A percentile compares a stretch with the other conserved stretches of the same genome.
Evolutionary conservation across 1,140 invertebrate genomes (phyloP).

Genomic region (Lutraria rhynchaena): DNA sequence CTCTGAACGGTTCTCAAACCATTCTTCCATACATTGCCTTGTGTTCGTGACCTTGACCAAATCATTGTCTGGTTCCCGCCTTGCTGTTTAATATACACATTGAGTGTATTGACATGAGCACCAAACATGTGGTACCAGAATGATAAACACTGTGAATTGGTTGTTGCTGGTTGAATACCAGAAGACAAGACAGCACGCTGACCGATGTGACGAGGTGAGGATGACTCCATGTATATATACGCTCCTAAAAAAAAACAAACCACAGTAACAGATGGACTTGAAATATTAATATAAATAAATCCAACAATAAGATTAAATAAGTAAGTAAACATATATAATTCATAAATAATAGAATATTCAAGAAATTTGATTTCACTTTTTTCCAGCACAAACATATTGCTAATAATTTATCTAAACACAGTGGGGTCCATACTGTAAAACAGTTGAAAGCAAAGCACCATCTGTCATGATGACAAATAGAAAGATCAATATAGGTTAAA

Average conservation of each 20-base stretch:
- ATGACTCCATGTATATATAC: slow-evolving; percentile 80
- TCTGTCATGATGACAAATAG: no score
- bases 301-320: no score
- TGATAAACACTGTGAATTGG: slow-evolving; percentile 67
- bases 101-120: slow-evolving; percentile 74
- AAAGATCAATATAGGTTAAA: no score
- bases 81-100: slow-evolving; percentile 67
- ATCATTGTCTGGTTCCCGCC: slow-evolving; percentile 64
- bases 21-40: slow-evolving; percentile 77
- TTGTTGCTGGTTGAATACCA: slow-evolving; percentile 61
- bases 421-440: no score
- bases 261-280: no score
- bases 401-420: no score
- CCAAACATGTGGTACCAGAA: slow-evolving; percentile 93
- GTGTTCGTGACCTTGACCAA: slow-evolving; percentile 73
- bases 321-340: no score
- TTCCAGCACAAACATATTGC: no score
- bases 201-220: slow-evolving; percentile 71
- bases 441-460: no score
- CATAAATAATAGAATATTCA: no score
- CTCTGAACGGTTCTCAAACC: slow-evolving; percentile 66
- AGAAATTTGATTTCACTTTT: no score
- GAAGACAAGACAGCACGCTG: slow-evolving; percentile 74
- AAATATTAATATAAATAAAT: slow-evolving; percentile 1
- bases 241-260: slow-evolving; percentile 60